Percentiles rank a stretch among this genome's conserved stretches.
Evolutionary conservation across 2,797 vertebrate genomes (phyloP).

Genomic region (Alfaro cultratus): DNA sequence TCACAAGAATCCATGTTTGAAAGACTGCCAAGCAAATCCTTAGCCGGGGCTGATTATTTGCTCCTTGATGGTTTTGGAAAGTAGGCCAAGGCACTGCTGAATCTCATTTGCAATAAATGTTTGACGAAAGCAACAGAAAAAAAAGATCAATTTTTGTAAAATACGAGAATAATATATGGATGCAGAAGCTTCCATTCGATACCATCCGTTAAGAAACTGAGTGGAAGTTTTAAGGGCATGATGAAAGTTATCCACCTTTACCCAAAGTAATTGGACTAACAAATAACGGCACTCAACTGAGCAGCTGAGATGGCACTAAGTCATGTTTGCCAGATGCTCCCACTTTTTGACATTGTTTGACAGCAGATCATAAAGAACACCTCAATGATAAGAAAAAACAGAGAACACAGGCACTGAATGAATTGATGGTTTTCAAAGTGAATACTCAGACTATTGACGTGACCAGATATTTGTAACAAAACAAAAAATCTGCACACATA

Average conservation of each 20-base stretch:
- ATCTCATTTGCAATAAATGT: conserved; percentile 47
- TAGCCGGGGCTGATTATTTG: conserved; percentile 61
- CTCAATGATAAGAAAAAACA: not conserved
- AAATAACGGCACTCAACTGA: conserved; percentile 10
- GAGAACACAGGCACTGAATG: not conserved
- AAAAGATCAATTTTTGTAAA: conserved; percentile 15
- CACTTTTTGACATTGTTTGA: conserved; percentile 1
- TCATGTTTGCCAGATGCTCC: conserved; percentile 3
- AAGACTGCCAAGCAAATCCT: conserved; percentile 68
- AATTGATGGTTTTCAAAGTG: not conserved
- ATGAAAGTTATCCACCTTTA: conserved; percentile 8
- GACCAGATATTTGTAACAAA: not conserved
- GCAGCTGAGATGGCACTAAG: conserved; percentile 9
- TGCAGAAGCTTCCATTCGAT: conserved; percentile 10
- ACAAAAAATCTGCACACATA: not conserved
- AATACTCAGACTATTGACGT: not conserved
- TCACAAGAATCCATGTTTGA: conserved; percentile 61
- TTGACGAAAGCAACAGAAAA: conserved; percentile 33
- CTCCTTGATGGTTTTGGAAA: conserved; percentile 69
- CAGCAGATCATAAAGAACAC: not conserved
- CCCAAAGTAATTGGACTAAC: conserved; percentile 11
- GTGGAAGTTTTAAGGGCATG: not conserved
- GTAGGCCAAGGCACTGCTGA: conserved; percentile 62
- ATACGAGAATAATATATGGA: conserved; percentile 7
- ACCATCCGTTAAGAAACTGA: not conserved